phyloP scores from a whole-genome alignment of 2,888 invertebrate species.

The Caenorhabditis japonica region DNA sequence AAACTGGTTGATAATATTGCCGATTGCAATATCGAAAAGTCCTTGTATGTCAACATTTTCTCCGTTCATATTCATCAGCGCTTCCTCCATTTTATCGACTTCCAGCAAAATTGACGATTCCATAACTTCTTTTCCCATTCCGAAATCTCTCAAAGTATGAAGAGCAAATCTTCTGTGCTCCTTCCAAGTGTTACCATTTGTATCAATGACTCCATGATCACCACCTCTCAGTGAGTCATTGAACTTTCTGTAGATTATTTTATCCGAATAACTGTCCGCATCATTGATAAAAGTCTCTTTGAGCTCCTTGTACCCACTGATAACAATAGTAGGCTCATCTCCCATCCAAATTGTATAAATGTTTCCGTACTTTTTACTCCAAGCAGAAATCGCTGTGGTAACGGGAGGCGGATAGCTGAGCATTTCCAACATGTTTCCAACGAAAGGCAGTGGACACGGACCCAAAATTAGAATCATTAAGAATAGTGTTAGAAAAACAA shows the following conservation, averaged over 20 bases:
- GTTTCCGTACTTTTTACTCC: slow-evolving; percentile 28
- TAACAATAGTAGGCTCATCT: slow-evolving; percentile 22
- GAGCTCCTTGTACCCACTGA: slow-evolving; percentile 34
- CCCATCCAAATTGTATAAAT: slow-evolving; percentile 51
- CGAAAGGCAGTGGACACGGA: slow-evolving; percentile 16
- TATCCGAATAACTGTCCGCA: slow-evolving; percentile 32
- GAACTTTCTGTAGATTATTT: neutral
- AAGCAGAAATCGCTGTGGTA: neutral
- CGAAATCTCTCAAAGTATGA: slow-evolving; percentile 55
- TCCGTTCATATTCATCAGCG: neutral
- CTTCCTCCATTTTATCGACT: neutral
- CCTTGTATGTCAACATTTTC: slow-evolving; percentile 7
- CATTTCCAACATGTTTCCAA: slow-evolving; percentile 20
- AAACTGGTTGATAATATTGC: slow-evolving; percentile 46
- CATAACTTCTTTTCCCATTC: slow-evolving; percentile 56
- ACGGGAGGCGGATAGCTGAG: neutral
- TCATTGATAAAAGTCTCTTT: slow-evolving; percentile 48
- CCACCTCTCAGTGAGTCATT: slow-evolving; percentile 18
- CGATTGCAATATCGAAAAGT: slow-evolving; percentile 31
- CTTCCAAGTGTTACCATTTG: slow-evolving; percentile 30
- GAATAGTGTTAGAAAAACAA: neutral
- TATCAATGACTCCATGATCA: slow-evolving; percentile 24
- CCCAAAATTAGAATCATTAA: slow-evolving; percentile 4
- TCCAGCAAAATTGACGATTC: slow-evolving; percentile 46
- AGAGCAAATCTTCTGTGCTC: slow-evolving; percentile 45